A percentile compares a stretch with the other conserved stretches of the same genome.
Evolutionary conservation across 1,140 invertebrate genomes (phyloP).

Genomic region (Melipona quadrifasciata): DNA sequence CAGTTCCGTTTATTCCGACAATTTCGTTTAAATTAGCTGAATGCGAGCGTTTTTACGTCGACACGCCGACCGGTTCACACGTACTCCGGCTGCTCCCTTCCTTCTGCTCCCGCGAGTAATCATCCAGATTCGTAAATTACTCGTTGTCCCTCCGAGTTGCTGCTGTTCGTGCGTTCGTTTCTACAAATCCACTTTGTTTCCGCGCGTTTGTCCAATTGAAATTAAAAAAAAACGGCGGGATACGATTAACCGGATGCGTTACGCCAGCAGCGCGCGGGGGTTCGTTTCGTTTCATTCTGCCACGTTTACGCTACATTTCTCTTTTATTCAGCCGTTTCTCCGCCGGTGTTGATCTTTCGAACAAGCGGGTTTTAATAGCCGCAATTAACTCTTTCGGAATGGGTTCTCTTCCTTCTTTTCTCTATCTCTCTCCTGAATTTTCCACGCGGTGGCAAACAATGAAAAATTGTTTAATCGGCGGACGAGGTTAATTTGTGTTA

Average conservation of each 20-base stretch:
- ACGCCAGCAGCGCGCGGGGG: not conserved
- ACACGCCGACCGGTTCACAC: constrained; percentile 76
- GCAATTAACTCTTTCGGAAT: not conserved
- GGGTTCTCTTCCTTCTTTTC: not conserved
- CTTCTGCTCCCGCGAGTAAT: constrained; percentile 66
- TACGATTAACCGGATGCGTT: constrained; percentile 20
- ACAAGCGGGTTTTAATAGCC: not conserved
- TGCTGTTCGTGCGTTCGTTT: constrained; percentile 28
- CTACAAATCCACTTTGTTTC: constrained; percentile 60
- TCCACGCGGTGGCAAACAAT: not conserved
- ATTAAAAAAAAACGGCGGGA: constrained; percentile 27
- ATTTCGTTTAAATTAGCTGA: constrained; percentile 80
- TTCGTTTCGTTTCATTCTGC: not conserved
- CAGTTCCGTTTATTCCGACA: constrained; percentile 80
- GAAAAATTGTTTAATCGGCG: not conserved
- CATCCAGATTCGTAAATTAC: constrained; percentile 69
- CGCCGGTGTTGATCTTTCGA: not conserved
- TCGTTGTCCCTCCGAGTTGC: constrained; percentile 35
- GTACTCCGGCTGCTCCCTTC: constrained; percentile 61
- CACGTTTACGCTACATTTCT: not conserved
- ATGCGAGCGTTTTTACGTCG: constrained; percentile 75
- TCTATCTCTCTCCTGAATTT: not conserved
- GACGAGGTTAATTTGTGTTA: not conserved
- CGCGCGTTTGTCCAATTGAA: constrained; percentile 36
- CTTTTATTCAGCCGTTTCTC: too few species aligned